Evolutionary conservation across 1,140 invertebrate genomes (phyloP), one percentile per base, ranked within the genome.

Genomic region (Diachasma alloeum): DNA sequence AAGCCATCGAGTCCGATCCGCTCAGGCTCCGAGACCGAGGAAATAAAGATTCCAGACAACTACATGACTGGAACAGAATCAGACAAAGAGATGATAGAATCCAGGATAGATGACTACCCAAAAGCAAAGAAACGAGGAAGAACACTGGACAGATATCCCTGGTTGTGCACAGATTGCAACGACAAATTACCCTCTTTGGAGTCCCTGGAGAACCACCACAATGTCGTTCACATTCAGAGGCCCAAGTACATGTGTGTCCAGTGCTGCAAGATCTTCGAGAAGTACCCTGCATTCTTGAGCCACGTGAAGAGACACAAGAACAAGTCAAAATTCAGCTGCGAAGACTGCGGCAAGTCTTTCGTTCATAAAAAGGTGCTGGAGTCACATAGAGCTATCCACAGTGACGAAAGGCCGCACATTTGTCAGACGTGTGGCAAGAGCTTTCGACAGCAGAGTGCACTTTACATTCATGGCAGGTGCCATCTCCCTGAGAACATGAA

Each of bases 251-350:
- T 91, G 82, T 93, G 92, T 81, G 89, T 90, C 22, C 89, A 92
- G 78, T 93, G 92, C 76, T 89, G 89, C 42, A 93, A 93, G 86
- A 88, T 92, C 15, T 92, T 92, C 78, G 89, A 90, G 68, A 91
- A 92, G 79, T 92, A 92, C 83, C 90, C 90, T 78, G 91, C 90
- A 36, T 92, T 92, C 78, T 82, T 92, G n/a, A 90, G 89, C 0
- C 91, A 92, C 78, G 90, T 92, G 0, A 91, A 90, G 78, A 84
- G 89, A 44, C 92, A 93, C 80, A 88, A 90, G 77, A 87, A 88
- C 31, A 90, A 90, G 72, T 85, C 91, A 15, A 91, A 91, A 81
- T 92, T 90, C 72, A 90, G 87, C 72, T 92, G 91, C 82, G 90
- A 92, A 72, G 86, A 91, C 63, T 92, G 91, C 83, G 90, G 89